These are phyloP conservation scores for Ganaspis sp. DNA, from an alignment of 1,140 invertebrate genomes.

Conservation along the genomic window DNA sequence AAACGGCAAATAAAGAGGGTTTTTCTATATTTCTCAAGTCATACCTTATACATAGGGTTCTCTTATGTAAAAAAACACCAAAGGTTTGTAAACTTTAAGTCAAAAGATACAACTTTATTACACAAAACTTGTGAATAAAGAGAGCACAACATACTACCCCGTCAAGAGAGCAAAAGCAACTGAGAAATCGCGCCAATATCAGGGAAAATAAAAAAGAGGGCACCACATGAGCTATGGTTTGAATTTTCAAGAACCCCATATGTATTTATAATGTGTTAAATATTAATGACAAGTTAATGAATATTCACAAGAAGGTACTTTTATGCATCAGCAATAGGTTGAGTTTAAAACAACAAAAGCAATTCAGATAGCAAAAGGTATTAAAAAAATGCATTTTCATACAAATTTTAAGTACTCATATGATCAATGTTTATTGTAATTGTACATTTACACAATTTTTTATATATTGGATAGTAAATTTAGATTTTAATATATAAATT, in stretches of 20 bases:
- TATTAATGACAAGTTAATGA: too few species aligned
- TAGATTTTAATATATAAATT: too few species aligned
- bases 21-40: neutral
- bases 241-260: neutral
- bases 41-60: neutral
- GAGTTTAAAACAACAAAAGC: too few species aligned
- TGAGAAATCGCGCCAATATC: conserved; percentile 37
- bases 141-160: conserved; percentile 23
- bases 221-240: neutral
- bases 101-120: conserved; percentile 6
- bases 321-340: too few species aligned
- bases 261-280: neutral
- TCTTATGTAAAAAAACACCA: conserved; percentile 23
- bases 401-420: too few species aligned
- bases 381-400: too few species aligned
- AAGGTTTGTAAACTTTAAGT: conserved; percentile 34
- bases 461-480: too few species aligned
- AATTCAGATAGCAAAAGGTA: too few species aligned
- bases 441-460: too few species aligned
- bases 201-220: conserved; percentile 32
- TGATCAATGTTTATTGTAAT: too few species aligned
- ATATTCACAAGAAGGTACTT: too few species aligned
- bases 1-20: neutral
- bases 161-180: conserved; percentile 54
- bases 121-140: neutral